Percentiles rank a stretch among this genome's conserved stretches.
Evolutionary conservation across 2,113 vertebrate species (phyloP).

Genomic region (Eublepharis macularius): DNA sequence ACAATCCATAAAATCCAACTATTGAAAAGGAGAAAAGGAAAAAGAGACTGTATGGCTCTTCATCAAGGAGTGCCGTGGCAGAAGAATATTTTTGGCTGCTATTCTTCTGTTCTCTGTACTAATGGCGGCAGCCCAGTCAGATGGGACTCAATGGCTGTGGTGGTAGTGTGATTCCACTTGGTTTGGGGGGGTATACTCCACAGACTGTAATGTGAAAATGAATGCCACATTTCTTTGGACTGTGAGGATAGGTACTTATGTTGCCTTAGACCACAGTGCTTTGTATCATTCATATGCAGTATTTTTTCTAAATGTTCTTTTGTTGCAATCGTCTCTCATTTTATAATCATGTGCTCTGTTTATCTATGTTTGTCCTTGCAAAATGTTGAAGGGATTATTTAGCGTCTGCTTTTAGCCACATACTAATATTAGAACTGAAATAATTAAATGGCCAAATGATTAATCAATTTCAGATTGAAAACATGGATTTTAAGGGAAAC

Average conservation of each 20-base stretch:
- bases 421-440: neutral
- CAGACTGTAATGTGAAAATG: neutral
- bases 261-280: neutral
- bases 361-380: neutral
- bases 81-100: neutral
- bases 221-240: neutral
- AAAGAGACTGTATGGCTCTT: neutral
- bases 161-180: neutral
- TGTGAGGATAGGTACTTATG: neutral
- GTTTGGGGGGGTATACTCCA: neutral
- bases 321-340: neutral
- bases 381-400: neutral
- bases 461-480: neutral
- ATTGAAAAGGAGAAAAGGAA: neutral
- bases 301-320: neutral
- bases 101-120: neutral
- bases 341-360: neutral
- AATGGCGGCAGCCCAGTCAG: neutral
- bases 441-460: neutral
- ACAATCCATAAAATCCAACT: neutral
- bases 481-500: neutral
- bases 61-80: neutral
- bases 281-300: neutral
- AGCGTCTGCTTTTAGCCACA: neutral
- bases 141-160: neutral